These are phyloP conservation scores for Drosophila paracracens DNA, from an alignment of 2,888 invertebrate genomes.

Conservation along the genomic window DNA sequence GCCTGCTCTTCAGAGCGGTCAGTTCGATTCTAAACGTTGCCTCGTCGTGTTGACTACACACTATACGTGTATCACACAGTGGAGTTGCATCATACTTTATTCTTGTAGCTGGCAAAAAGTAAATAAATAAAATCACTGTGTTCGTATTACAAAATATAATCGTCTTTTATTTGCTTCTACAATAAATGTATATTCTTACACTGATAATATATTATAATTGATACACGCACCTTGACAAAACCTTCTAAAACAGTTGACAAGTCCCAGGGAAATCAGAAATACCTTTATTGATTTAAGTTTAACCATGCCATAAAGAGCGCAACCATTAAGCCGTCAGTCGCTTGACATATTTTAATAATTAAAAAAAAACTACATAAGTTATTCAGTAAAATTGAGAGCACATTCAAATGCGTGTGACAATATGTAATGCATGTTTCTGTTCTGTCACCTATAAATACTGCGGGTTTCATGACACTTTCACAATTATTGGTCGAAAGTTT, in stretches of 20 bases:
- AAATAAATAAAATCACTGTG: background rate
- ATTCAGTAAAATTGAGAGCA: background rate
- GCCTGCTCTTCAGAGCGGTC: no score
- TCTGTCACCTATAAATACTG: constrained; percentile 19
- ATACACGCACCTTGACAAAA: background rate
- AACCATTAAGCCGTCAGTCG: constrained; percentile 7
- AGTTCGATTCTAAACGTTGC: no score
- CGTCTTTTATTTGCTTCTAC: background rate
- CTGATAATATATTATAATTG: background rate
- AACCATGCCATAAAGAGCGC: background rate
- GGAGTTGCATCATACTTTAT: background rate
- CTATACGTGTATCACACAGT: no score
- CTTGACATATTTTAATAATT: constrained; percentile 1
- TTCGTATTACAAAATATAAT: background rate
- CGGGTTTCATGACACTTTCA: background rate
- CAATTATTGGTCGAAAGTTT: background rate
- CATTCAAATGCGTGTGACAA: background rate
- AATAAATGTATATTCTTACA: background rate
- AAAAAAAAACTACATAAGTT: background rate
- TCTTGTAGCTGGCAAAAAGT: background rate
- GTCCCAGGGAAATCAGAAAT: constrained; percentile 5
- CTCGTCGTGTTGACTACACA: no score
- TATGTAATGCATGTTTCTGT: background rate
- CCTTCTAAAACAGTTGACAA: constrained; percentile 7
- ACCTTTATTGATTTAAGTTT: background rate